Conservation (phyloP, 2,797 vertebrate genomes). For the Acanthiza pusilla region DNA sequence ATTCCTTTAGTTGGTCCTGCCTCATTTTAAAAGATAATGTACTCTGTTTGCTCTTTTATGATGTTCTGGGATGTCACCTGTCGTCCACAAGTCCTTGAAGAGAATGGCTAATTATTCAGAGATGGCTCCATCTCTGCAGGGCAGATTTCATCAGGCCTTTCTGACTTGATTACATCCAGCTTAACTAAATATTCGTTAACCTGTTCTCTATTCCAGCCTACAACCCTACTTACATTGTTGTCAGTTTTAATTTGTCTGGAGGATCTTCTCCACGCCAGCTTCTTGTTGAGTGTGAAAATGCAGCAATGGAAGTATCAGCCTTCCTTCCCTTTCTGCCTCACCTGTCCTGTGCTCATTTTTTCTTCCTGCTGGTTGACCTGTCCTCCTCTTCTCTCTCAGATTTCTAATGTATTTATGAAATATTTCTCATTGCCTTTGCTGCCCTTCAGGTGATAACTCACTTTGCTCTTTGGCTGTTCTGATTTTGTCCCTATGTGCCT, state of each 20-base stretch:
- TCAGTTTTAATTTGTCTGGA: constrained; percentile 14
- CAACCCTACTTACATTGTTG: background rate
- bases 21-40: background rate
- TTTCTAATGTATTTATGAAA: constrained; percentile 5
- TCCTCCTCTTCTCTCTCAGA: background rate
- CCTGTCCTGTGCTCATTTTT: background rate
- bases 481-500: background rate
- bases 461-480: background rate
- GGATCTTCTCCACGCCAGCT: background rate
- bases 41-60: background rate
- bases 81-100: background rate
- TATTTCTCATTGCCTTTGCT: constrained; percentile 7
- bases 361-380: background rate
- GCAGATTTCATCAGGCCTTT: constrained; percentile 15
- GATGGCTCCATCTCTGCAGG: background rate
- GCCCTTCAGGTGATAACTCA: background rate
- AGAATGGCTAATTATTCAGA: background rate
- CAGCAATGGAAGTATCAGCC: background rate
- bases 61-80: constrained; percentile 7
- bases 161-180: constrained; percentile 12
- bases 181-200: constrained; percentile 31
- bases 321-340: background rate
- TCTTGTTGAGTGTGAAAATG: background rate
- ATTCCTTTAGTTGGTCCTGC: background rate
- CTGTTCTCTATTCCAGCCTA: background rate